These are phyloP conservation scores for Hirudinaria manillensis DNA, from an alignment of 2,888 invertebrate species.

Conservation along the genomic window DNA sequence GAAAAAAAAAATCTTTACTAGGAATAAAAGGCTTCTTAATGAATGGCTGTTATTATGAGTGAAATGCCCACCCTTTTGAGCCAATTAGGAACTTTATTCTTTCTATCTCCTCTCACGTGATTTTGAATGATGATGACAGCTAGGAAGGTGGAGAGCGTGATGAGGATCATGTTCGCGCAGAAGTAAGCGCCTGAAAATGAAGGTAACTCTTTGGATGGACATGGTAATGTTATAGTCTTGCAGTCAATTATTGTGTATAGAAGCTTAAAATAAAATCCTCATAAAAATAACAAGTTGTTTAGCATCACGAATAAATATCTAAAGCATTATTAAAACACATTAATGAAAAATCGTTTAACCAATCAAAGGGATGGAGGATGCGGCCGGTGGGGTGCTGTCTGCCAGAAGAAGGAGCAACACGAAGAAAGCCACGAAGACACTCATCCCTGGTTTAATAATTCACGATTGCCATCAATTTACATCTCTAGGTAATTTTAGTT, in stretches of 20 bases:
- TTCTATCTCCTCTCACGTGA: conserved; percentile 52
- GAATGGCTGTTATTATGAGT: no score
- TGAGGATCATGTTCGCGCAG: conserved; percentile 55
- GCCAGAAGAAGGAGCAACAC: conserved; percentile 43
- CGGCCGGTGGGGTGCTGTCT: conserved; percentile 44
- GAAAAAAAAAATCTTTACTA: background rate
- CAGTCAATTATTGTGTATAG: no score
- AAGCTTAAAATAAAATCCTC: background rate
- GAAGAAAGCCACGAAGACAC: conserved; percentile 45
- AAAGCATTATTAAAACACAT: background rate
- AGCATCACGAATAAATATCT: background rate
- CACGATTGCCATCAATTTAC: background rate
- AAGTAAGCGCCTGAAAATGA: conserved; percentile 51
- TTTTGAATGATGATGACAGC: conserved; percentile 54
- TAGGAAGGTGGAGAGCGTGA: conserved; percentile 54
- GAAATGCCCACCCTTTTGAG: conserved; percentile 45
- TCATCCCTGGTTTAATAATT: conserved; percentile 40
- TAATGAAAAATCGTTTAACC: conserved; percentile 35
- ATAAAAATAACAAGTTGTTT: background rate
- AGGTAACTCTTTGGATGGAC: no score
- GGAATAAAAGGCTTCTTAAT: no score
- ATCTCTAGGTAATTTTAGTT: no score
- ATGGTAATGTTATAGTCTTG: no score
- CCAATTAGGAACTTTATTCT: conserved; percentile 47
- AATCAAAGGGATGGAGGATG: conserved; percentile 44